Evolutionary conservation across 2,888 invertebrate species (phyloP), one percentile per base, ranked within the genome.

Genomic region (Heliconius ismenius): DNA sequence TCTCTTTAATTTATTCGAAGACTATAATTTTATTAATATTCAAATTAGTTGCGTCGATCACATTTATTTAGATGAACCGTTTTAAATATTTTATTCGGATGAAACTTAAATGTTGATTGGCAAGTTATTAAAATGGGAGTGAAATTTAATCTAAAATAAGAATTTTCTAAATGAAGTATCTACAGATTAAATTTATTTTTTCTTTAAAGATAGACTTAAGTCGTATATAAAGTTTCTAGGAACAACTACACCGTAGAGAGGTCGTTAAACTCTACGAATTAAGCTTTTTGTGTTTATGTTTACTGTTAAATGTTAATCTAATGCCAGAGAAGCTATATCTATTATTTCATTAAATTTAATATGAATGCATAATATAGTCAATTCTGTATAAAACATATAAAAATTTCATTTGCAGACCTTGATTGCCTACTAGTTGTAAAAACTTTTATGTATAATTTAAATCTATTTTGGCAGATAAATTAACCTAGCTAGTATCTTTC

Each of bases 1-100:
- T 69, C 67, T 76, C 74, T 80, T 78, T 69, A 80, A 78, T 76
- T 64, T 62, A 76, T 68, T 76, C 76, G 79, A 81, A 75, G 78
- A 79, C 70, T 78, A 15, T 73, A 72, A 77, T 74, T 58, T n/a
- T 76, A 78, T 74, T 77, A 28, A 76, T 78, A 80, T 81, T 70
- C 64, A 80, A 81, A 82, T 79, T 64, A 80, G 70, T 70, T 73
- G 39, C 64, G 39, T 75, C 60, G 49, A 63, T 43, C 15, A 15
- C 65, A 73, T 26, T 49, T 62, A 77, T 78, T 77, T 21, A 69
- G 77, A 76, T 76, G 10, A 54, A 74, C 62, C 43, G 36, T 73
- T 67, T 32, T 36, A 15, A 36, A 21, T 62, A 73, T 36, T 36
- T 72, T 39, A 72, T 63, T 58, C 28, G 58, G 65, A 78, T 60